phyloP scores from a whole-genome alignment of 2,888 invertebrate species.

The Margaritifera margaritifera region DNA sequence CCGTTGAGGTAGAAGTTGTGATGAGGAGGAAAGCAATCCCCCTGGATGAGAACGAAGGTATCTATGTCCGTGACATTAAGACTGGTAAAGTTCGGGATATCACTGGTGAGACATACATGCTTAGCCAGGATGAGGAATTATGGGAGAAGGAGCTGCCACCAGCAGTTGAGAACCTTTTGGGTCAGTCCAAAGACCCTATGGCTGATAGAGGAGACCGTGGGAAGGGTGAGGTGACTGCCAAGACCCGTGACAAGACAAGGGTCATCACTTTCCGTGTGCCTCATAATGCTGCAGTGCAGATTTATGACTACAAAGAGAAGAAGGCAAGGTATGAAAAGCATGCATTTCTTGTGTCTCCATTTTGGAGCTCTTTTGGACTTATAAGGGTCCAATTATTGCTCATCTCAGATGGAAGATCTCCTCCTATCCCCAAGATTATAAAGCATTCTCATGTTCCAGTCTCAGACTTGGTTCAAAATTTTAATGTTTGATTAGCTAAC shows the following conservation, averaged over 20 bases:
- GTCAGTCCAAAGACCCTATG: conserved; percentile 69
- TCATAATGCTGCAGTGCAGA: conserved; percentile 75
- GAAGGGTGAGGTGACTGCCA: background rate
- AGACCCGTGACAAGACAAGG: conserved; percentile 65
- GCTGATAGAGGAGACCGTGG: conserved; percentile 70
- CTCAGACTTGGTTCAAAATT: too few relatives aligned
- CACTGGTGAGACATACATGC: conserved; percentile 74
- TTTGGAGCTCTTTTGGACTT: too few relatives aligned
- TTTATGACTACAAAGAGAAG: conserved; percentile 75
- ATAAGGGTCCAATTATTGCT: background rate
- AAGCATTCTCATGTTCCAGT: background rate
- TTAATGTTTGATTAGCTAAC: too few relatives aligned
- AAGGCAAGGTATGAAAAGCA: conserved; percentile 66
- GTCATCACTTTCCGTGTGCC: conserved; percentile 74
- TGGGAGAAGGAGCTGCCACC: conserved; percentile 71
- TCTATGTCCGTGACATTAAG: conserved; percentile 75
- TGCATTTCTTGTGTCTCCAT: too few relatives aligned
- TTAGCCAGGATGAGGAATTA: conserved; percentile 73
- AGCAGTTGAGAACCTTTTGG: conserved; percentile 69
- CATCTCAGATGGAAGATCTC: background rate
- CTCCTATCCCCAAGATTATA: background rate
- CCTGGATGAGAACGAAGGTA: conserved; percentile 75
- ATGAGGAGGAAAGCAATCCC: conserved; percentile 73
- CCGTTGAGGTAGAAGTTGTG: conserved; percentile 75
- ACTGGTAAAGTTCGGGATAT: conserved; percentile 73